A percentile compares a stretch with the other conserved stretches of the same genome.
These are phyloP conservation scores for Caenorhabditis sp. DNA, from an alignment of 2,888 invertebrate genomes.

Conservation along the genomic window DNA sequence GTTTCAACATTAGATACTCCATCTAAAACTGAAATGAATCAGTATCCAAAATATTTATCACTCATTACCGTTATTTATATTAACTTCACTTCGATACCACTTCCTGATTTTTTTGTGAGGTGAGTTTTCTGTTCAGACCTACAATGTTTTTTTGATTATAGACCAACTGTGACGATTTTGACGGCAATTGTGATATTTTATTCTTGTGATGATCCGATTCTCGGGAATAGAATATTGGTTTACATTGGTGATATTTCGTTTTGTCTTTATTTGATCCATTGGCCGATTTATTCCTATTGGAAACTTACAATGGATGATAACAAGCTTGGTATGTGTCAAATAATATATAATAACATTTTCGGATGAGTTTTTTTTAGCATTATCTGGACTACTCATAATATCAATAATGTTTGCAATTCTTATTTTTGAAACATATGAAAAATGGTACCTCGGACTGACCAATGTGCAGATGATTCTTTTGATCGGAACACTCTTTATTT, in stretches of 20 bases:
- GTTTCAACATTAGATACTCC: background rate
- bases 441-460: constrained; percentile 22
- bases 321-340: background rate
- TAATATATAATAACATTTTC: no score
- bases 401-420: constrained; percentile 7
- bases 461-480: constrained; percentile 6
- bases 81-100: background rate
- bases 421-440: constrained; percentile 20
- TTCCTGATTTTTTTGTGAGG: constrained; percentile 12
- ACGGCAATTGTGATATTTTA: background rate
- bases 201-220: constrained; percentile 12
- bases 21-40: constrained; percentile 2
- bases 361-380: constrained; percentile 8
- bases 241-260: constrained; percentile 35
- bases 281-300: constrained; percentile 36
- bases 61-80: constrained; percentile 7
- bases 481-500: constrained; percentile 2
- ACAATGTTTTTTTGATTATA: background rate
- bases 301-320: constrained; percentile 18
- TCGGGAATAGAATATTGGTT: constrained; percentile 10
- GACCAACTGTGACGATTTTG: background rate
- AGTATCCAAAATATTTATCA: background rate
- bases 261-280: constrained; percentile 28
- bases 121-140: background rate
- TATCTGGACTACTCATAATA: background rate